Base-by-base conservation (phyloP, 2,113 vertebrate species). In the Argyrosomus japonicus region DNA sequence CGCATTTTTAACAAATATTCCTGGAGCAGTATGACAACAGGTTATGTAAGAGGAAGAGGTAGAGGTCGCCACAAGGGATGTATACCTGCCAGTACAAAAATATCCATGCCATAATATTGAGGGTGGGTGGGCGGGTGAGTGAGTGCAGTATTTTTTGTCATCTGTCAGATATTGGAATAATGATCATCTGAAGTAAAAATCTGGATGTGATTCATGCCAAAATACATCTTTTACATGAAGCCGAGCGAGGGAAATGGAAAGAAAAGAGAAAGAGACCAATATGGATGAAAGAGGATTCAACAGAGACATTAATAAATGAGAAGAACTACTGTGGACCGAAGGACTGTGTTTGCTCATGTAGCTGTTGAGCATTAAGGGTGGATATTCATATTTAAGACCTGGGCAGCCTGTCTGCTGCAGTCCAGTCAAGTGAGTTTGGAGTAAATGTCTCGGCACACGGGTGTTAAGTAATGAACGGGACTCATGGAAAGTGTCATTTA, bases 401-500 rank as follows among this genome's bases (percentile, higher is more conserved):
- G 71, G 83, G 81, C 85, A 88, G 72, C 62, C 50, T 18, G 29
- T 58, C 32, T 32, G 69, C 64, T 78, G 73, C 76, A 64, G 47
- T 73, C 71, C 57, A 56, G 43, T 67, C 43, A 12, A 60, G 23
- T 36, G 56, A 62, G 18, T 64, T 77, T 29, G 23, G 15, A 69
- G 43, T 81, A 57, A 82, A 72, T 61, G 68, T 65, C 74, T 67
- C 17, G 3, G 56, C 47, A 45, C 68, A 57, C 1, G 50, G 79
- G 83, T 79, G 58, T 89, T 69, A 84, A 85, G 83, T 90, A 87
- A 90, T 89, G 77, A 81, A 84, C 72, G 83, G 85, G 40, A 75
- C 57, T 86, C 70, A 86, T 88, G 92, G 92, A 94, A 94, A 93
- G 87, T 92, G 87, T 91, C 78, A 86, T 89, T 87, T 77, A 87